phyloP scores from a whole-genome alignment of 2,888 invertebrate genomes.

The Alsophila aescularia region DNA sequence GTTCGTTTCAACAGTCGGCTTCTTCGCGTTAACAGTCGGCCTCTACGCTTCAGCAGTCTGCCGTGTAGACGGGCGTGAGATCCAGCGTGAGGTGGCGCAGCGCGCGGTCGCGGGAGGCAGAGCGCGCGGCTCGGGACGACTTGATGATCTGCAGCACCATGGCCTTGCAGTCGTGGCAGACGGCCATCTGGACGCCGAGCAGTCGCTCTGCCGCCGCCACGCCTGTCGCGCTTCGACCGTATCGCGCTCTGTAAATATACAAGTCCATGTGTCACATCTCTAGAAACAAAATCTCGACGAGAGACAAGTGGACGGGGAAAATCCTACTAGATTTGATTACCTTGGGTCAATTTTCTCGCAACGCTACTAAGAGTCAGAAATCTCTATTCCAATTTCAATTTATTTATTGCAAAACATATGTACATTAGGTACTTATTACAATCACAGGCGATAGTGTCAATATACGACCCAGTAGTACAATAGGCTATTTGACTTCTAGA shows the following conservation, averaged over 20 bases:
- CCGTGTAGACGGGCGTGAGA: constrained; percentile 91
- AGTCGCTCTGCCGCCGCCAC: constrained; percentile 85
- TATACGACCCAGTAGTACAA: no score
- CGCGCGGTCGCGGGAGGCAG: constrained; percentile 92
- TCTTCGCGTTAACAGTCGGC: not conserved
- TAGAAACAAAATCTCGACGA: no score
- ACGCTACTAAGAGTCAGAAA: no score
- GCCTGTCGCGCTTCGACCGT: constrained; percentile 85
- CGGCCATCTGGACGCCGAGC: constrained; percentile 92
- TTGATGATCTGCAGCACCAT: constrained; percentile 97
- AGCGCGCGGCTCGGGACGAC: constrained; percentile 92
- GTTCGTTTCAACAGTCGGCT: not conserved
- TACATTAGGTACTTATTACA: no score
- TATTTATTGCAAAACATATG: no score
- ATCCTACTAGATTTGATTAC: no score
- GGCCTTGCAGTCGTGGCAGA: constrained; percentile 97
- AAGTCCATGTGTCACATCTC: not conserved
- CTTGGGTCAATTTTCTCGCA: no score
- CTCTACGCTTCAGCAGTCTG: constrained; percentile 60
- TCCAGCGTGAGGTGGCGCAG: constrained; percentile 92
- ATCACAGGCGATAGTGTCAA: no score
- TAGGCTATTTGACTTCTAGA: no score
- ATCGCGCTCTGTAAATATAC: constrained; percentile 81
- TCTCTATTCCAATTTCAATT: no score
- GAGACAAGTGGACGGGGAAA: no score